Conservation (phyloP, 2,797 vertebrate genomes). For the Oreochromis grahami region DNA sequence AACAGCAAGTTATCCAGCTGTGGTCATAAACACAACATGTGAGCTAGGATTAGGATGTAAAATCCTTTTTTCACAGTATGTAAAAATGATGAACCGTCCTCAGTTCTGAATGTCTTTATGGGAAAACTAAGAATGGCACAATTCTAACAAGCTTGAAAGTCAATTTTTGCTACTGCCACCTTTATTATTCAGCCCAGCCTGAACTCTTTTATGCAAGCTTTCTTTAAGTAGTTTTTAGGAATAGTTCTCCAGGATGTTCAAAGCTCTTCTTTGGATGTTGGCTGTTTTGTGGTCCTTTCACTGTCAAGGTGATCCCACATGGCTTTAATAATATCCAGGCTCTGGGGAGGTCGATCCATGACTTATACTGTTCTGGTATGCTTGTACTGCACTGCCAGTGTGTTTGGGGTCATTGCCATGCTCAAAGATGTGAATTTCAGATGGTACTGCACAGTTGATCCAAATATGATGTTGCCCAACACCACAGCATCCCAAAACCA, state of each 20-base stretch:
- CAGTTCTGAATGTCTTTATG: too few relatives aligned
- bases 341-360: accelerated
- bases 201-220: not conserved
- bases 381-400: accelerated
- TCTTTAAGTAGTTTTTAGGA: not conserved
- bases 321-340: not conserved
- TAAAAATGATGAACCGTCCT: not conserved
- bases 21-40: not conserved
- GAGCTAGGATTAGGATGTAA: not conserved
- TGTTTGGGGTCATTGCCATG: not conserved
- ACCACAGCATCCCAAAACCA: not conserved
- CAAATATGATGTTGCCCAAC: not conserved
- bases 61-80: not conserved
- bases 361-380: not conserved
- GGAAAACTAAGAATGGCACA: too few relatives aligned
- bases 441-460: not conserved
- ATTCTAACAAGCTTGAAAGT: not conserved
- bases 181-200: not conserved
- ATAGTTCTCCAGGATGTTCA: not conserved
- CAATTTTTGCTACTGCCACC: not conserved
- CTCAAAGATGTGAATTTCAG: not conserved
- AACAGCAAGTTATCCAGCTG: not conserved
- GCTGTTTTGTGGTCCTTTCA: not conserved
- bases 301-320: not conserved
- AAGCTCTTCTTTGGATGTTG: not conserved